These are phyloP conservation scores for Hemitrygon akajei DNA, from an alignment of 2,797 vertebrate species.

Conservation along the genomic window DNA sequence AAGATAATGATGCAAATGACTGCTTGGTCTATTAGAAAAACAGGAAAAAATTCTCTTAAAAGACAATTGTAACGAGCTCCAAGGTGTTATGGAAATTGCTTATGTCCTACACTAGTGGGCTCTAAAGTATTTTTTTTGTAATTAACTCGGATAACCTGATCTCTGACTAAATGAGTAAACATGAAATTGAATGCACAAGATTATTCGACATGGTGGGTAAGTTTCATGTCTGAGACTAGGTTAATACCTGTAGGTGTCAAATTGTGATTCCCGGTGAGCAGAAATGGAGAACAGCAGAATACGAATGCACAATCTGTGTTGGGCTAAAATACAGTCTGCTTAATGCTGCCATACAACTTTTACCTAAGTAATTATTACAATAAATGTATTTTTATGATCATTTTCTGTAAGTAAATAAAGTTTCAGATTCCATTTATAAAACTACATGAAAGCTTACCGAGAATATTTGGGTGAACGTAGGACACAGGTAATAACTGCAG, in stretches of 20 bases:
- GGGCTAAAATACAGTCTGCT: neutral
- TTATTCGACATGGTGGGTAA: neutral
- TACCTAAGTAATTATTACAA: neutral
- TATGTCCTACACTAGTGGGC: neutral
- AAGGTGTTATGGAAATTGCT: neutral
- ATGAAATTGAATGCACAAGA: neutral
- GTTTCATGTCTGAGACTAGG: neutral
- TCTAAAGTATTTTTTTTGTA: neutral
- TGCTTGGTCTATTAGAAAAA: neutral
- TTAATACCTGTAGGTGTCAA: neutral
- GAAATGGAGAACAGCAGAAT: neutral
- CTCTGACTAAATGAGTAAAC: neutral
- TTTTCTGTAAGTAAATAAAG: neutral
- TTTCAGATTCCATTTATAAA: neutral
- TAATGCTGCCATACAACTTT: neutral
- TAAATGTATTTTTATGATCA: neutral
- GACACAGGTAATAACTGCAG: slow-evolving; percentile 67
- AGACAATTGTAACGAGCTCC: neutral
- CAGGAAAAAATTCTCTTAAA: neutral
- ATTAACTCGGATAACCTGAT: neutral
- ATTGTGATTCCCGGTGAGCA: neutral
- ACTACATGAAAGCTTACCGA: slow-evolving; percentile 59
- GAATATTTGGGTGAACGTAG: slow-evolving; percentile 61
- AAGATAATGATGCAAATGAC: neutral
- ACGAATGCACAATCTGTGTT: neutral